A percentile compares a stretch with the other conserved stretches of the same genome.
phyloP scores from a whole-genome alignment of 1,140 invertebrate genomes.

The Zaprionus inermis region DNA sequence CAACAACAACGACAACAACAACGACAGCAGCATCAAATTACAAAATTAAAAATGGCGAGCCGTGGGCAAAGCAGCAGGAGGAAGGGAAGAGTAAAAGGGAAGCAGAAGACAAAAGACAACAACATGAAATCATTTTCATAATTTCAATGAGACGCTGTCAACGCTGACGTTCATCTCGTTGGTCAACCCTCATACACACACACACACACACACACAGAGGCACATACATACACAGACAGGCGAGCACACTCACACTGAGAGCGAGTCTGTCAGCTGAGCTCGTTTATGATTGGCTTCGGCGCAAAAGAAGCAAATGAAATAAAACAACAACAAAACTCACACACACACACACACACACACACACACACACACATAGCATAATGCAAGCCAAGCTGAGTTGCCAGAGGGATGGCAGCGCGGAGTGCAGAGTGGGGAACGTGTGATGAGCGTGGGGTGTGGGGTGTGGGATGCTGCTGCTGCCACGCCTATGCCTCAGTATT shows the following conservation, averaged over 20 bases:
- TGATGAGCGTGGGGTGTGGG: not conserved
- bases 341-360: slow-evolving; percentile 5
- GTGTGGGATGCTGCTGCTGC: slow-evolving; percentile 36
- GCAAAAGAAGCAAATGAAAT: slow-evolving; percentile 79
- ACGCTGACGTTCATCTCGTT: slow-evolving; percentile 51
- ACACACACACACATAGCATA: slow-evolving; percentile 29
- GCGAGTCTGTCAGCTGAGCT: slow-evolving; percentile 50
- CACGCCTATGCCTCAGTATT: slow-evolving; percentile 79
- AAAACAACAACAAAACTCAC: slow-evolving; percentile 56
- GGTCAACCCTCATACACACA: slow-evolving; percentile 57
- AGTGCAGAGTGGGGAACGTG: slow-evolving; percentile 4
- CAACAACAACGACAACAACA: slow-evolving; percentile 32
- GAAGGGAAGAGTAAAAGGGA: not conserved
- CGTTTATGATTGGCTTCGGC: slow-evolving; percentile 82
- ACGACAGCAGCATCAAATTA: slow-evolving; percentile 75
- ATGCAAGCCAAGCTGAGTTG: slow-evolving; percentile 11
- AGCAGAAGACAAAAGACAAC: slow-evolving; percentile 43
- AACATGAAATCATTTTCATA: slow-evolving; percentile 70
- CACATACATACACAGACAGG: slow-evolving; percentile 20
- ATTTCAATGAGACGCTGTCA: slow-evolving; percentile 75
- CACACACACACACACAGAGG: slow-evolving; percentile 8
- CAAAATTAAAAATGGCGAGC: slow-evolving; percentile 82
- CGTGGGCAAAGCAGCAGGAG: slow-evolving; percentile 14
- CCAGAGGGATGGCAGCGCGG: slow-evolving; percentile 14
- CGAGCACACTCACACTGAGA: slow-evolving; percentile 27